These are phyloP conservation scores for Artibeus jamaicensis DNA, from an alignment of 2,797 vertebrate species.

Conservation along the genomic window DNA sequence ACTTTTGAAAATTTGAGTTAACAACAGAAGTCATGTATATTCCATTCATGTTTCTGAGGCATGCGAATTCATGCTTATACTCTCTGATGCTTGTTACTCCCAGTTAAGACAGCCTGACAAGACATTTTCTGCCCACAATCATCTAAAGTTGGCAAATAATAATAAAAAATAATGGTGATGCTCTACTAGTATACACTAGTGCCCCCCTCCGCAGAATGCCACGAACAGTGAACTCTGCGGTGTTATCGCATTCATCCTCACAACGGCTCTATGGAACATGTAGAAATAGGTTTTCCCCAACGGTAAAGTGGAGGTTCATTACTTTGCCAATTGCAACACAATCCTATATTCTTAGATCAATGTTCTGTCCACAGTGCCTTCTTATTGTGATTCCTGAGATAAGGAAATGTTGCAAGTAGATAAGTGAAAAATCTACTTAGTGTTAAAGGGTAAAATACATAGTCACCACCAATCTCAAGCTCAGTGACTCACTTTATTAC, in stretches of 20 bases:
- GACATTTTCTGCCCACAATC: not conserved
- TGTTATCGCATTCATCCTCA: not conserved
- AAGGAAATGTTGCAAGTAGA: not conserved
- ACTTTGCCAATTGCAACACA: not conserved
- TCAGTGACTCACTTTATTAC: not conserved
- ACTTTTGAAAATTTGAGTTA: slow-evolving; percentile 60
- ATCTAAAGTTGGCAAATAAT: not conserved
- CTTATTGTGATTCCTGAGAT: not conserved
- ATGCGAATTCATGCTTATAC: not conserved
- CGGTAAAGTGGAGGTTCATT: not conserved
- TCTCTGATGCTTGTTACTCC: not conserved
- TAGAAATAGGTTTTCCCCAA: not conserved
- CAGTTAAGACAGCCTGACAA: not conserved
- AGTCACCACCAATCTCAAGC: not conserved
- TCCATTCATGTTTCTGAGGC: slow-evolving; percentile 26
- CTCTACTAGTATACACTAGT: not conserved
- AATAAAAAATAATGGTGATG: not conserved
- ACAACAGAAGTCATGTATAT: slow-evolving; percentile 11
- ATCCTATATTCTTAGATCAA: not conserved
- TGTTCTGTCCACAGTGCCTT: not conserved
- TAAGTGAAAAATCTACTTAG: not conserved
- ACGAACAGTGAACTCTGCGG: not conserved
- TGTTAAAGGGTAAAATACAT: not conserved
- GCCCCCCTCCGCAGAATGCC: not conserved
- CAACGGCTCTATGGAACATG: not conserved